Percentiles rank a stretch among this genome's conserved stretches.
Evolutionary conservation across 2,113 vertebrate genomes (phyloP).

Genomic region (Anthoscopus minutus): DNA sequence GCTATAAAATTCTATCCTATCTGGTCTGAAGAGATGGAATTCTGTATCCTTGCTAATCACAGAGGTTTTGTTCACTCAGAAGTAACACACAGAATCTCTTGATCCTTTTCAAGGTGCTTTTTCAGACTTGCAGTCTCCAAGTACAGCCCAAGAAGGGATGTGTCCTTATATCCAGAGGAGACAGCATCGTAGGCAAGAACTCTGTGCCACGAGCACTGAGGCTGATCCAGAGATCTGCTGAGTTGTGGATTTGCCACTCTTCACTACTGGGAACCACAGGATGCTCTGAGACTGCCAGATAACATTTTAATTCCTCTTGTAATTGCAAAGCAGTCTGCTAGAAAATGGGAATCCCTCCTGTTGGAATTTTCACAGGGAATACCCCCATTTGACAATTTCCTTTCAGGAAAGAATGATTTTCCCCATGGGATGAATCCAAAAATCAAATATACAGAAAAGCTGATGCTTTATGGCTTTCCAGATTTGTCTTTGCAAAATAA

Average conservation of each 20-base stretch:
- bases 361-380: not conserved
- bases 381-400: not conserved
- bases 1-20: not conserved
- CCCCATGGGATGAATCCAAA: not conserved
- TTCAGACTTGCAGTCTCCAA: not conserved
- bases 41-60: not conserved
- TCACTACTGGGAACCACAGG: not conserved
- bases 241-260: not conserved
- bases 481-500: not conserved
- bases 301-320: not conserved
- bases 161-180: not conserved
- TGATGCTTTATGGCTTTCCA: not conserved
- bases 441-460: not conserved
- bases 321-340: not conserved
- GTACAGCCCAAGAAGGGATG: not conserved
- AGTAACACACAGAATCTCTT: not conserved
- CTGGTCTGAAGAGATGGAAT: not conserved
- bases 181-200: not conserved
- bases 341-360: not conserved
- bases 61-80: not conserved
- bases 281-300: not conserved
- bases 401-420: not conserved
- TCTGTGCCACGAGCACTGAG: not conserved
- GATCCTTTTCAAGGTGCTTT: not conserved
- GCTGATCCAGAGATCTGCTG: not conserved